These are phyloP conservation scores for Euglossa dilemma DNA, from an alignment of 1,140 invertebrate genomes.

Conservation along the genomic window DNA sequence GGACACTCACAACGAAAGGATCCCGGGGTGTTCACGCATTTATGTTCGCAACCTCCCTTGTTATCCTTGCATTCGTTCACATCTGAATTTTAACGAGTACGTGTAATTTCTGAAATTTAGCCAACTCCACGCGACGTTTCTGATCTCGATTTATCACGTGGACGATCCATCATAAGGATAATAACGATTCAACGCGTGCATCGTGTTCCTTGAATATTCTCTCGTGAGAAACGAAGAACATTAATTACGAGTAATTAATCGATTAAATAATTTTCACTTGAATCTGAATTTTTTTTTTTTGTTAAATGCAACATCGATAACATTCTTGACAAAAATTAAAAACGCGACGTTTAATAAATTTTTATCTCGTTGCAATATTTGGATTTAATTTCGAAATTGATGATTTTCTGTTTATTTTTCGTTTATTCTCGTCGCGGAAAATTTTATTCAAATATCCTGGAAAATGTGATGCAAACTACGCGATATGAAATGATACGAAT, in stretches of 20 bases:
- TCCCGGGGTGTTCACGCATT: slow-evolving; percentile 83
- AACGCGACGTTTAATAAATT: background rate
- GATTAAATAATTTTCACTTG: too few species aligned
- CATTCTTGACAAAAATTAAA: background rate
- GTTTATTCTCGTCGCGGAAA: background rate
- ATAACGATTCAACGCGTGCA: background rate
- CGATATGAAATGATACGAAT: background rate
- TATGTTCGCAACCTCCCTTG: slow-evolving; percentile 87
- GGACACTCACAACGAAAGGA: slow-evolving; percentile 82
- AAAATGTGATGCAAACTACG: background rate
- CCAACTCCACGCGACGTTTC: slow-evolving; percentile 1
- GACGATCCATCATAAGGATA: background rate
- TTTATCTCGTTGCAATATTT: background rate
- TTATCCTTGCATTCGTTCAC: slow-evolving; percentile 90
- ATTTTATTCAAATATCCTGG: background rate
- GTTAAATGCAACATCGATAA: too few species aligned
- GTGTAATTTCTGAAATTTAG: slow-evolving; percentile 26
- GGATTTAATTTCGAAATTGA: too few species aligned
- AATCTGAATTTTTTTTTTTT: too few species aligned
- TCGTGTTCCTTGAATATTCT: background rate
- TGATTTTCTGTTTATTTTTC: background rate
- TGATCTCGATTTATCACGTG: background rate
- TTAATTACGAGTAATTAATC: too few species aligned
- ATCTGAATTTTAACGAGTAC: slow-evolving; percentile 81
- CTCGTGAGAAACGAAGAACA: too few species aligned